Conservation (phyloP, 2,797 vertebrate species). For the Cephalopachus bancanus region DNA sequence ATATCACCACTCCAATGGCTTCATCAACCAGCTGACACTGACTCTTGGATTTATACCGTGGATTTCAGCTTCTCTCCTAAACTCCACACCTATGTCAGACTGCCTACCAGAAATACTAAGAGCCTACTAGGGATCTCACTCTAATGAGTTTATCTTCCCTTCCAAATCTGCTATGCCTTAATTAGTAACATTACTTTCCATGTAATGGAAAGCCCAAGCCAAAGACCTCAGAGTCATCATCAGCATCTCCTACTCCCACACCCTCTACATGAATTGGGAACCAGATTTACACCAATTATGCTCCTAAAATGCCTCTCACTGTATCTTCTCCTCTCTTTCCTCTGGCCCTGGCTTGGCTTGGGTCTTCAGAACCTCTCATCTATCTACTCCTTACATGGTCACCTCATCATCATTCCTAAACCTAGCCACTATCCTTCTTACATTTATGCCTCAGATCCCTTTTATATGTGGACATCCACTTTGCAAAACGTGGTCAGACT, state of each 20-base stretch:
- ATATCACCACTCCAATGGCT: background rate
- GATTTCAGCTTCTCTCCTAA: constrained; percentile 46
- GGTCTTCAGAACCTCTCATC: background rate
- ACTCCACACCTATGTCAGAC: background rate
- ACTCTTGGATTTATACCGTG: background rate
- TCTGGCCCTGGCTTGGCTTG: background rate
- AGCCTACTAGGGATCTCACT: background rate
- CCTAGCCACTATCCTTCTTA: background rate
- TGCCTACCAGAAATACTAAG: background rate
- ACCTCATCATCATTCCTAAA: background rate
- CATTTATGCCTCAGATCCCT: background rate
- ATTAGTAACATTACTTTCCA: background rate
- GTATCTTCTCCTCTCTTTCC: background rate
- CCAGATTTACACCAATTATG: background rate
- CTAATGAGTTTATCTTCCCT: background rate
- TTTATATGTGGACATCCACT: background rate
- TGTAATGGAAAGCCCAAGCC: background rate
- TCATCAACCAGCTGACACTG: background rate
- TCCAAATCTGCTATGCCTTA: background rate
- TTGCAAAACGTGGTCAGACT: background rate
- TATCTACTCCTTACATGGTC: background rate
- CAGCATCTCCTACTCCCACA: background rate
- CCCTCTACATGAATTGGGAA: background rate
- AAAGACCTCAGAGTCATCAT: background rate
- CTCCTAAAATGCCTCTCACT: constrained; percentile 1